phyloP scores from a whole-genome alignment of 2,888 invertebrate species.

The Latrodectus elegans region DNA sequence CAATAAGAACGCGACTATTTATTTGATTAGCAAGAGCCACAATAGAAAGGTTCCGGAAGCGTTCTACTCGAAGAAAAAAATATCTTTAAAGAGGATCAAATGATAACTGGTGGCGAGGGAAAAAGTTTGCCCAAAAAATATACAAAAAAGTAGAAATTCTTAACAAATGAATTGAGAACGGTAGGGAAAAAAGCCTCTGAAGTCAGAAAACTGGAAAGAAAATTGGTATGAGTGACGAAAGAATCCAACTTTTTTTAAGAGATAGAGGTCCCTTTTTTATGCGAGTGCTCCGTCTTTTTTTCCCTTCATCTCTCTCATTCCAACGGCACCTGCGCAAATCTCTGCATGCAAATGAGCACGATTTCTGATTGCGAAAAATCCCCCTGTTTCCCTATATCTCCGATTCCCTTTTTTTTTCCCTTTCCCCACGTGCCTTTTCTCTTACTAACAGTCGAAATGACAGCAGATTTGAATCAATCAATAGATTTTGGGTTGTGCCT shows the following conservation, averaged over 20 bases:
- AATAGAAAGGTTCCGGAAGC: too few species aligned
- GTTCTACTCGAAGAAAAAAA: background rate
- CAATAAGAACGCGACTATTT: too few species aligned
- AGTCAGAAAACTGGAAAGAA: conserved; percentile 39
- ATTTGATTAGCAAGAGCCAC: too few species aligned
- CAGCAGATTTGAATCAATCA: conserved; percentile 70
- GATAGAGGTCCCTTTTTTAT: conserved; percentile 44
- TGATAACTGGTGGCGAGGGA: conserved; percentile 2
- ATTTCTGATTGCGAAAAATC: conserved; percentile 69
- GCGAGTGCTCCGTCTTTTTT: background rate
- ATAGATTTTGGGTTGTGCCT: conserved; percentile 50
- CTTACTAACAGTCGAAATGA: conserved; percentile 66
- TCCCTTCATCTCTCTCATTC: conserved; percentile 8
- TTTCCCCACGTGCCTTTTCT: conserved; percentile 35
- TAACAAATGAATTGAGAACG: conserved; percentile 30
- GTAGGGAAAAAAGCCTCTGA: background rate
- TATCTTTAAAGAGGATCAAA: background rate
- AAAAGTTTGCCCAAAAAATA: background rate
- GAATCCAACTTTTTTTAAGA: conserved; percentile 49
- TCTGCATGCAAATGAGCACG: conserved; percentile 66
- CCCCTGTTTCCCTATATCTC: conserved; percentile 8
- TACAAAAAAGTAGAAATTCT: conserved; percentile 18
- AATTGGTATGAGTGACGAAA: conserved; percentile 46
- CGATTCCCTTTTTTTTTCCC: conserved; percentile 19
- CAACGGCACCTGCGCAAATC: conserved; percentile 65